These are phyloP conservation scores for Miniopterus natalensis DNA, from an alignment of 2,113 vertebrate species.

Conservation along the genomic window DNA sequence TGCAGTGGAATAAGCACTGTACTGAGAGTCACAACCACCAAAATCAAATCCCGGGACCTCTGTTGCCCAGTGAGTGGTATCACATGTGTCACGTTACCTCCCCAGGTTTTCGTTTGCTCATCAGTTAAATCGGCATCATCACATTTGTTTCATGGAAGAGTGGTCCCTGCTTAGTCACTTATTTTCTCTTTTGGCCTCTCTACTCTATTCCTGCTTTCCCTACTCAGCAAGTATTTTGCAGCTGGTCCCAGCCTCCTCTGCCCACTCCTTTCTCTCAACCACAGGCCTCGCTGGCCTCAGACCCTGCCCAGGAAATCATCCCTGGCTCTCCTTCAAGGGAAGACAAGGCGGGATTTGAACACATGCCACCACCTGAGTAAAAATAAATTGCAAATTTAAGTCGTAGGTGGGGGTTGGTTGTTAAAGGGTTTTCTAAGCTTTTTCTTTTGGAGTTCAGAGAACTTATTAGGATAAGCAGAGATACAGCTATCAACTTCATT, in stretches of 20 bases:
- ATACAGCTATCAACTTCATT: neutral
- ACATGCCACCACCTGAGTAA: neutral
- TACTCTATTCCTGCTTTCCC: neutral
- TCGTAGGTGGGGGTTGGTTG: neutral
- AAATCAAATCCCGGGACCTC: neutral
- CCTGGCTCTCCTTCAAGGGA: constrained; percentile 31
- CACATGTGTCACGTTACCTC: neutral
- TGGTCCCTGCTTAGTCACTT: neutral
- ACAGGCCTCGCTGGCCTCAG: neutral
- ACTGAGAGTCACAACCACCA: neutral
- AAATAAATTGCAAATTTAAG: neutral
- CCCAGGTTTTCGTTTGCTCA: neutral
- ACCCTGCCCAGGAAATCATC: neutral
- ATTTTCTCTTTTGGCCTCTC: neutral
- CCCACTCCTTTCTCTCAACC: neutral
- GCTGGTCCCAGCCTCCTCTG: neutral
- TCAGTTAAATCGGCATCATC: neutral
- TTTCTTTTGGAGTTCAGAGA: constrained; percentile 4
- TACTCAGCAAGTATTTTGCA: constrained; percentile 51
- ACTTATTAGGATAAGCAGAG: constrained; percentile 31
- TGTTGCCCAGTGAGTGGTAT: too few relatives aligned
- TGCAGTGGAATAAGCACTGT: neutral
- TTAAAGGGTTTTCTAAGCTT: neutral
- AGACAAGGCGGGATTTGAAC: neutral
- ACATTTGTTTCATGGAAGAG: neutral